Evolutionary conservation across 2,113 vertebrate genomes (phyloP).

Genomic region (Vicugna pacos): DNA sequence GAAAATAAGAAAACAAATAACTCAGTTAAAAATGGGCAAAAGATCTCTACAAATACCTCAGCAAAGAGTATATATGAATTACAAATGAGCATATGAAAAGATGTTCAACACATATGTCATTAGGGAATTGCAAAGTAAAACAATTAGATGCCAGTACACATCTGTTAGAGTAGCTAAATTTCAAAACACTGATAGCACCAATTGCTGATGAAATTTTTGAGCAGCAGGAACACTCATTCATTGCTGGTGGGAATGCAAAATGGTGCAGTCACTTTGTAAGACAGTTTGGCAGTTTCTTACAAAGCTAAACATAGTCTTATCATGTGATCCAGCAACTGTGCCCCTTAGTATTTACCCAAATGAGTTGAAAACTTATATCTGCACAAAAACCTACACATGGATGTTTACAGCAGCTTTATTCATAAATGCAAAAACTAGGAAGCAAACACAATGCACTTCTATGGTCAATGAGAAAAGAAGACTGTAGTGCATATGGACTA

Average conservation of each 20-base stretch:
- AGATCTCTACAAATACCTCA: not conserved
- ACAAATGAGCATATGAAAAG: not conserved
- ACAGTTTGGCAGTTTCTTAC: not conserved
- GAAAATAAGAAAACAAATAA: not conserved
- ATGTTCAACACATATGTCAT: not conserved
- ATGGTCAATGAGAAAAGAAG: not conserved
- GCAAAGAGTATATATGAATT: not conserved
- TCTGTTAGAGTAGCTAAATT: not conserved
- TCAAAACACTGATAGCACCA: not conserved
- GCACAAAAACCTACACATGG: not conserved
- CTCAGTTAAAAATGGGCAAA: not conserved
- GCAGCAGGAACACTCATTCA: not conserved
- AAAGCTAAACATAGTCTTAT: constrained; percentile 23
- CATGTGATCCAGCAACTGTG: not conserved
- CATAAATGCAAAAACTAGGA: not conserved
- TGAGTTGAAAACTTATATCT: constrained; percentile 7
- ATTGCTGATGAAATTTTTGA: constrained; percentile 12
- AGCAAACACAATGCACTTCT: not conserved
- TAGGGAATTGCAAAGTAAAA: not conserved
- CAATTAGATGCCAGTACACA: not conserved
- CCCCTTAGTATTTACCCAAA: not conserved
- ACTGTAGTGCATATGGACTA: not conserved
- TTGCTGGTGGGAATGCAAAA: not conserved
- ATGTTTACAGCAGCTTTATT: constrained; percentile 7
- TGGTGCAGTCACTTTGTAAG: not conserved